Evolutionary conservation across 2,113 vertebrate genomes (phyloP).

Genomic region (Lethenteron reissneri): DNA sequence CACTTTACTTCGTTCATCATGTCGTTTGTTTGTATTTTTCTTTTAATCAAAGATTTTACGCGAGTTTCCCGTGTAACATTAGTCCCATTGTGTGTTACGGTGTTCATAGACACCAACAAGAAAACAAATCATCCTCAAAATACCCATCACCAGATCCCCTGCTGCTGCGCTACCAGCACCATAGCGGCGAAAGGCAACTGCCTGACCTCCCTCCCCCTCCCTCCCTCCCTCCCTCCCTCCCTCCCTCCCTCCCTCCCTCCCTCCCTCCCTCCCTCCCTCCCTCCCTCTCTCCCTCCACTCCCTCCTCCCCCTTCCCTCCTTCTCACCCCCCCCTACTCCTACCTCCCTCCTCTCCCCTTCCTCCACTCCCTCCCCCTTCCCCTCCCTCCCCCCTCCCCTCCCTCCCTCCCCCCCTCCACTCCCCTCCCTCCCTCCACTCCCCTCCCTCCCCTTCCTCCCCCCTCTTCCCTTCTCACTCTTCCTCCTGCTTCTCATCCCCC

Average conservation of each 20-base stretch:
- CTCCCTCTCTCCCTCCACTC: background rate
- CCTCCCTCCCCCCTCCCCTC: background rate
- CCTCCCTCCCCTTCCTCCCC: background rate
- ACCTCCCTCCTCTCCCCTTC: background rate
- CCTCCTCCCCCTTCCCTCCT: background rate
- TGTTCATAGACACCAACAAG: too few relatives aligned
- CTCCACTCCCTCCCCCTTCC: background rate
- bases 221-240: background rate
- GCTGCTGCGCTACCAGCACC: too few relatives aligned
- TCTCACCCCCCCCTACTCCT: background rate
- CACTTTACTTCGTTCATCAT: too few relatives aligned
- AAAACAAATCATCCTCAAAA: too few relatives aligned
- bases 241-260: background rate
- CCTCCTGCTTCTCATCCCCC: background rate
- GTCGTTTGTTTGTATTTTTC: too few relatives aligned
- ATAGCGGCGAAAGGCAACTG: too few relatives aligned
- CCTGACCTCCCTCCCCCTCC: background rate
- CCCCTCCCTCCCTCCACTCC: slow-evolving; percentile 1
- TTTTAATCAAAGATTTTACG: too few relatives aligned
- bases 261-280: background rate
- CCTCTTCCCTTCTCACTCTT: background rate
- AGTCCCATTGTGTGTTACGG: too few relatives aligned
- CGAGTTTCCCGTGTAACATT: too few relatives aligned
- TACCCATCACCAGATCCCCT: too few relatives aligned
- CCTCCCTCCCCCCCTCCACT: background rate